phyloP scores from a whole-genome alignment of 2,888 invertebrate species.

The Graphium colonna region DNA sequence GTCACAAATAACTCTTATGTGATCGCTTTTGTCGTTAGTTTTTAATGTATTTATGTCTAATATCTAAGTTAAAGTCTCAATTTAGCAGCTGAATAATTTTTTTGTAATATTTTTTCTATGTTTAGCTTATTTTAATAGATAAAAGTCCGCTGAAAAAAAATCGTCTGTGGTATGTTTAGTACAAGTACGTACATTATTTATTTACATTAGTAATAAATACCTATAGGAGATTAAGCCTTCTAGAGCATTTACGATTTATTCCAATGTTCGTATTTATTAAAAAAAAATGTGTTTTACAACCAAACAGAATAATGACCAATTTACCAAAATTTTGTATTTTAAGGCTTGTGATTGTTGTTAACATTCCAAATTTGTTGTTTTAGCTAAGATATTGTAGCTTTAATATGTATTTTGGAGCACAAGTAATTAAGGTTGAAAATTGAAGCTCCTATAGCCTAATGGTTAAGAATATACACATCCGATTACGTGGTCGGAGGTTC shows the following conservation, averaged over 20 bases:
- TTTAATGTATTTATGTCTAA: slow-evolving; percentile 16
- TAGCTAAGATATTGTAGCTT: not conserved
- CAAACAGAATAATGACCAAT: not conserved
- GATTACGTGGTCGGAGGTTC: too few relatives aligned
- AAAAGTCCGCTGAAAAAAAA: not conserved
- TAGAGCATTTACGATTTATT: slow-evolving; percentile 2
- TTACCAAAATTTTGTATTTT: slow-evolving; percentile 22
- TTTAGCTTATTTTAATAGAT: not conserved
- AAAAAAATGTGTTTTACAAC: too few relatives aligned
- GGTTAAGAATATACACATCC: too few relatives aligned
- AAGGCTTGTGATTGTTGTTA: slow-evolving; percentile 70
- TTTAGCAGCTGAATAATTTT: slow-evolving; percentile 2
- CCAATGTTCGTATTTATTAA: not conserved
- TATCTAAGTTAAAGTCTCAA: slow-evolving; percentile 7
- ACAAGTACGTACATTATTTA: not conserved
- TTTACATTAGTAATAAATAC: not conserved
- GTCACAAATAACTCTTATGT: slow-evolving; percentile 15
- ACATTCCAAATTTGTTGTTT: slow-evolving; percentile 65
- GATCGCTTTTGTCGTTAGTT: slow-evolving; percentile 8
- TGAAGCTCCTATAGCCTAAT: too few relatives aligned
- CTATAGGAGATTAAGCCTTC: not conserved
- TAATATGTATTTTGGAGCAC: not conserved
- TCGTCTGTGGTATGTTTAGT: not conserved
- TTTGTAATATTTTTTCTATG: not conserved
- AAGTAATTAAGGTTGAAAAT: not conserved